These are phyloP conservation scores for Microchrysa polita DNA, from an alignment of 2,888 invertebrate species.

Conservation along the genomic window DNA sequence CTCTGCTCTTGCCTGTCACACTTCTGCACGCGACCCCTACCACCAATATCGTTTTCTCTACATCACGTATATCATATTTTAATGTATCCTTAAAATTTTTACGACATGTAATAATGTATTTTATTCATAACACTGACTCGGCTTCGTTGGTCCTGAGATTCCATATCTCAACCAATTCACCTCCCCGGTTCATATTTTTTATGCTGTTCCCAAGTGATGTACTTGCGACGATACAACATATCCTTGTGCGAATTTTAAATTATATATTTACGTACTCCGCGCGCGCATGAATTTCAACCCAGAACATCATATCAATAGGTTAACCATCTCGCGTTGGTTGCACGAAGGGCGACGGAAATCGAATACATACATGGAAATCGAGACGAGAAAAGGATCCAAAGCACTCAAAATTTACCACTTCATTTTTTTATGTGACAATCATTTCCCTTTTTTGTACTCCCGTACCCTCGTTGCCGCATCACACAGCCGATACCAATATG, in stretches of 20 bases:
- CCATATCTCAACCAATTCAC: background rate
- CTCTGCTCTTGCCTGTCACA: no score
- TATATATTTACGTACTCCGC: background rate
- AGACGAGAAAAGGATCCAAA: background rate
- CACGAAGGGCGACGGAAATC: background rate
- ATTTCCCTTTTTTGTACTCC: no score
- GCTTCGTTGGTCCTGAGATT: background rate
- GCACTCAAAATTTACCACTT: slow-evolving; percentile 27
- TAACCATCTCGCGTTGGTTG: no score
- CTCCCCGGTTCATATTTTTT: background rate
- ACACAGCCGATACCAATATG: background rate
- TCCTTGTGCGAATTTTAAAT: slow-evolving; percentile 8
- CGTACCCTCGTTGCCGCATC: no score
- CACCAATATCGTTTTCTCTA: background rate
- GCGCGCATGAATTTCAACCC: no score
- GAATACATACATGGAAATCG: background rate
- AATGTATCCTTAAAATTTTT: slow-evolving; percentile 35
- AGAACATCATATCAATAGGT: no score
- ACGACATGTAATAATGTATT: slow-evolving; percentile 29
- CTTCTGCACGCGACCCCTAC: no score
- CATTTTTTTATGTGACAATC: slow-evolving; percentile 22
- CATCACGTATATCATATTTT: slow-evolving; percentile 36
- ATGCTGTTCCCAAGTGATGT: background rate
- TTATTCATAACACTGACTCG: slow-evolving; percentile 35
- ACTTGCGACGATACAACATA: background rate